These are phyloP conservation scores for Andricus quercusramuli DNA, from an alignment of 2,888 invertebrate species.

Conservation along the genomic window DNA sequence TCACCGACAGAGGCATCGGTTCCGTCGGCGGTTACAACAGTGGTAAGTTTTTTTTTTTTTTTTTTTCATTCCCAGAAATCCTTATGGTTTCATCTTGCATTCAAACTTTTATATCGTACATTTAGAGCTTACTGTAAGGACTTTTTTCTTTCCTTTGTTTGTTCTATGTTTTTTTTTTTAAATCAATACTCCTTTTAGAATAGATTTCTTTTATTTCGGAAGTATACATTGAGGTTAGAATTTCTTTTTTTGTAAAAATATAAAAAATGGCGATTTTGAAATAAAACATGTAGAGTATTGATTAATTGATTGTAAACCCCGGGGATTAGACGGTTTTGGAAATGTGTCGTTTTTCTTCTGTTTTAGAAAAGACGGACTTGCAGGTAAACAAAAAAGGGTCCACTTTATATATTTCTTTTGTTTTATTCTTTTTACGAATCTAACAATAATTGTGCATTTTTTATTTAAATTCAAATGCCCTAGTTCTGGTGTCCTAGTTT, in stretches of 20 bases:
- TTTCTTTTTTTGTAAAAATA: neutral
- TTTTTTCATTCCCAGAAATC: neutral
- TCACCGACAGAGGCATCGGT: constrained; percentile 64
- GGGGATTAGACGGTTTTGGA: constrained; percentile 45
- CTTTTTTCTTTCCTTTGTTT: neutral
- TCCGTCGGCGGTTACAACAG: constrained; percentile 53
- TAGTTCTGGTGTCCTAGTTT: neutral
- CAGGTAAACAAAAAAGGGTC: neutral
- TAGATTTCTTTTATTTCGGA: neutral
- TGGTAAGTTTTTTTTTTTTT: constrained; percentile 21
- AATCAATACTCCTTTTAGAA: neutral
- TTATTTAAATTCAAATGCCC: neutral
- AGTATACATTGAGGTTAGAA: neutral
- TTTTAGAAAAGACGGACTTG: neutral
- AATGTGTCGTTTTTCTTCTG: neutral
- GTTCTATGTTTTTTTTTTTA: neutral
- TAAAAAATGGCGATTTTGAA: neutral
- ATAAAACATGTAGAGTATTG: constrained; percentile 32
- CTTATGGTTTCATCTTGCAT: neutral
- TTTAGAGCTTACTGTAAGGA: neutral
- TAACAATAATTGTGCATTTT: neutral
- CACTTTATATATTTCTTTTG: neutral
- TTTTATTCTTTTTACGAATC: constrained; percentile 13
- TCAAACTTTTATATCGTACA: neutral
- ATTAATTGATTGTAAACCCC: constrained; percentile 51